Base-by-base conservation (phyloP, 2,113 vertebrate genomes). In the Hippocampus zosterae region DNA sequence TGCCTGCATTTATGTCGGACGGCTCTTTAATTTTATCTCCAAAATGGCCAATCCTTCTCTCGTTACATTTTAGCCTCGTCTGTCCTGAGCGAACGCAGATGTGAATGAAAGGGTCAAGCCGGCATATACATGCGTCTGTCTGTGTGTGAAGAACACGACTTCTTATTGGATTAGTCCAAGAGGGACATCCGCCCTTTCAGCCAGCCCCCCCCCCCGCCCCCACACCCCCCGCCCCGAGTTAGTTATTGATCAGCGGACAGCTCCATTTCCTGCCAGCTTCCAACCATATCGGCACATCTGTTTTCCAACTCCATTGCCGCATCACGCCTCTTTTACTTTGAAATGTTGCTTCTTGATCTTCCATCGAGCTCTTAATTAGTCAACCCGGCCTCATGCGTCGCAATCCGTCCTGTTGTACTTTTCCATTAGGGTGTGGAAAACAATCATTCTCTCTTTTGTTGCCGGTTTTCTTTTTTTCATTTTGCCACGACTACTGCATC, bases 211-310 rank as follows among this genome's bases (percentile, higher is more conserved):
- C 74, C 75, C 73, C 70, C 69, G n/a, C n/a, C n/a, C n/a, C n/a
- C n/a, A n/a, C n/a, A n/a, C 76, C 77, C 65, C 74, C 75, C 73
- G 69, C 69, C 33, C 33, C 33, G 33, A 67, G 53, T 70, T 75
- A 64, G 86, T 67, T 89, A 93, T 92, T 55, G 90, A 93, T 92
- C 84, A 37, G 41, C 27, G 55, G 85, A 85, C 85, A 77, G 81
- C 84, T 91, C 80, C 77, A 84, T 89, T 92, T 92, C 89, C 88
- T 86, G 80, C 76, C 63, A 33, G 65, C 80, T 86, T 88, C 88
- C 84, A 87, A 88, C 85, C 80, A 67, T 81, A 90, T 91, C 86
- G 89, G 80, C 78, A 19, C 67, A 66, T 63, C 76, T 76, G 64
- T 74, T 73, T 78, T 82, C 80, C 68, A 71, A 71, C 29, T 59